A percentile compares a stretch with the other conserved stretches of the same genome.
phyloP scores from a whole-genome alignment of 2,113 vertebrate species.

The Rhadina sibilatrix region DNA sequence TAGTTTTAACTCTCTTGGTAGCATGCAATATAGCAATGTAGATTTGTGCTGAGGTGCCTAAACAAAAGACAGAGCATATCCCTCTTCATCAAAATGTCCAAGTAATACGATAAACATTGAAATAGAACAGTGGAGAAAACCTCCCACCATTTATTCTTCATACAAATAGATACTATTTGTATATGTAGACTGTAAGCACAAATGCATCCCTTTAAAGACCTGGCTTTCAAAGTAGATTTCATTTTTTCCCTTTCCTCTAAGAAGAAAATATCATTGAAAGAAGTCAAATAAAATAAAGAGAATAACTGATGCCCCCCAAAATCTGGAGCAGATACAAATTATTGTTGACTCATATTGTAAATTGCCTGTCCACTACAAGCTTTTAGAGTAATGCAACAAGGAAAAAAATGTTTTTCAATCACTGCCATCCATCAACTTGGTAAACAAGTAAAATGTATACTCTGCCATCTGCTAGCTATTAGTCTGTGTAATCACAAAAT shows the following conservation, averaged over 20 bases:
- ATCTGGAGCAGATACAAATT: background rate
- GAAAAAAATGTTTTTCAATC: conserved; percentile 38
- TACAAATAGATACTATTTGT: background rate
- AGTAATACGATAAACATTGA: conserved; percentile 51
- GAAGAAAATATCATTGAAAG: background rate
- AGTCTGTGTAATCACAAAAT: conserved; percentile 60
- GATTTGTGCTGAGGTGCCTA: conserved; percentile 45
- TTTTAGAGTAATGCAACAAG: conserved; percentile 31
- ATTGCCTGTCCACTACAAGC: conserved; percentile 31
- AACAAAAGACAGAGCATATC: conserved; percentile 52
- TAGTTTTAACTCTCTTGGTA: conserved; percentile 35
- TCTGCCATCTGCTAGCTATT: conserved; percentile 58
- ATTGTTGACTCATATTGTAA: conserved; percentile 9
- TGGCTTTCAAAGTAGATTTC: background rate
- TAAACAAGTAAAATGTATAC: conserved; percentile 45
- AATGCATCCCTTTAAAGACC: background rate
- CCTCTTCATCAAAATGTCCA: background rate
- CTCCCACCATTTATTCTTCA: background rate
- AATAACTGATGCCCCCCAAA: background rate
- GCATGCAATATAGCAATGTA: conserved; percentile 26
- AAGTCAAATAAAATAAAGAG: background rate
- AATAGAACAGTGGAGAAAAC: conserved; percentile 41
- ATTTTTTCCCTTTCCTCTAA: background rate
- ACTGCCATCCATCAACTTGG: conserved; percentile 23
- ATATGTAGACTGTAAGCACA: background rate